Base-by-base conservation (phyloP, 2,113 vertebrate genomes). In the Callaeas wilsoni region DNA sequence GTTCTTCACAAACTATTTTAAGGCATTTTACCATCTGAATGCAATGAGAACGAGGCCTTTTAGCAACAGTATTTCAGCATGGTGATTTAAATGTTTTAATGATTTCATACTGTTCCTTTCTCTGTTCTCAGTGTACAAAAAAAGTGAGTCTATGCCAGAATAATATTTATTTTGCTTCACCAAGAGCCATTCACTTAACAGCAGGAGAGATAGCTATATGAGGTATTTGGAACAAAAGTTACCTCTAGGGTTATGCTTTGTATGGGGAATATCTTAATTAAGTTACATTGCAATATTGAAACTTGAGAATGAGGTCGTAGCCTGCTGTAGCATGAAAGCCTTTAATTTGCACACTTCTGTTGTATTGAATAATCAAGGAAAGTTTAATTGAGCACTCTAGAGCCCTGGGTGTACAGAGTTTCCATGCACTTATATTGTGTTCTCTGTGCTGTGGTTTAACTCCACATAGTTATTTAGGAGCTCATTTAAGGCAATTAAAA, bases 361-460 rank as follows among this genome's bases (percentile, higher is more conserved):
- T 94, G 89, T 95, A 90, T 87, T 96, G 90, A 95, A 95, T 95
- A 96, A 96, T 97, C 96, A 95, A 92, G 92, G 46, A 82, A 96
- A 93, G 73, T 94, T 94, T 93, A 97, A 96, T 94, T 93, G 93
- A 96, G 57, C 80, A 92, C 92, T 93, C 88, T 44, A 75, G 76
- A 95, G 85, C 88, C 60, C 83, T 93, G 46, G 53, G 92, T 95
- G 83, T 75, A 95, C 88, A 76, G 80, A 68, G 56, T 81, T 93
- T 90, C 76, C 90, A 8, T 87, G 73, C 69, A 57, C 73, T 95
- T 90, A 49, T 16, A 81, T 87, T 96, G 80, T 89, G 91, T 44
- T 94, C 70, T 85, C 84, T 89, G 57, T 56, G 70, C 67, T 85
- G 81, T 74, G 47, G 37, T 89, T 96, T 92, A 80, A 89, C 81